Conservation (phyloP, 2,113 vertebrate genomes). For the Tetraodon nigroviridis region DNA sequence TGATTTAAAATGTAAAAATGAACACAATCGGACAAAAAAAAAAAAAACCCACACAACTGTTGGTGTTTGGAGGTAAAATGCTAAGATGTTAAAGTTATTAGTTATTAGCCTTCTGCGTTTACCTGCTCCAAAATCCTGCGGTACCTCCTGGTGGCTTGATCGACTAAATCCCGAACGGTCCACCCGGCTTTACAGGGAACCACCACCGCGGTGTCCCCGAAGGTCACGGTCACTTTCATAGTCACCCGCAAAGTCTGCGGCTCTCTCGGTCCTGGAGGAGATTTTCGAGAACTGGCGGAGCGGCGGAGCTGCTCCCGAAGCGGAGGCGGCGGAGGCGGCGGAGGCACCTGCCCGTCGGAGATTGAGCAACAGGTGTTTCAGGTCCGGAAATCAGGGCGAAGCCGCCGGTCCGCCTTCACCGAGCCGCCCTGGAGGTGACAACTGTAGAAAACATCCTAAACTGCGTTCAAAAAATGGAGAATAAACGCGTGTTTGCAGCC, state of each 20-base stretch:
- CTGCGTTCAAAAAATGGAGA: no score
- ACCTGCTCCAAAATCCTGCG: conserved; percentile 82
- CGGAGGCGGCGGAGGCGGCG: no score
- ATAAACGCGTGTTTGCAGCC: neutral
- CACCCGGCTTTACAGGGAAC: conserved; percentile 85
- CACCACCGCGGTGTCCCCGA: conserved; percentile 83
- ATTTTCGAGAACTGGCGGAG: neutral
- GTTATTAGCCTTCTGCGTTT: conserved; percentile 19
- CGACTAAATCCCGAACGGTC: conserved; percentile 82
- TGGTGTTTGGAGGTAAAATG: neutral
- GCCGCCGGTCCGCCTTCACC: neutral
- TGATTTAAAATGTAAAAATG: neutral
- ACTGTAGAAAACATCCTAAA: neutral
- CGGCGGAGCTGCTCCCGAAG: neutral
- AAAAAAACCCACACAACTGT: no score
- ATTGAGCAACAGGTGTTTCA: conserved; percentile 71
- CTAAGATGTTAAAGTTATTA: neutral
- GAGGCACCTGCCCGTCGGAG: conserved; percentile 48
- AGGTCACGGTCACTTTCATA: conserved; percentile 92
- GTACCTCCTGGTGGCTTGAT: conserved; percentile 86
- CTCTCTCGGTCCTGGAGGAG: neutral
- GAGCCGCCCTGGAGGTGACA: neutral
- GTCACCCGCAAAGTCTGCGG: neutral
- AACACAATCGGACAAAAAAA: no score
- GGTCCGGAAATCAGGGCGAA: conserved; percentile 37